phyloP scores from a whole-genome alignment of 2,888 invertebrate genomes.

The Keiferia lycopersicella region DNA sequence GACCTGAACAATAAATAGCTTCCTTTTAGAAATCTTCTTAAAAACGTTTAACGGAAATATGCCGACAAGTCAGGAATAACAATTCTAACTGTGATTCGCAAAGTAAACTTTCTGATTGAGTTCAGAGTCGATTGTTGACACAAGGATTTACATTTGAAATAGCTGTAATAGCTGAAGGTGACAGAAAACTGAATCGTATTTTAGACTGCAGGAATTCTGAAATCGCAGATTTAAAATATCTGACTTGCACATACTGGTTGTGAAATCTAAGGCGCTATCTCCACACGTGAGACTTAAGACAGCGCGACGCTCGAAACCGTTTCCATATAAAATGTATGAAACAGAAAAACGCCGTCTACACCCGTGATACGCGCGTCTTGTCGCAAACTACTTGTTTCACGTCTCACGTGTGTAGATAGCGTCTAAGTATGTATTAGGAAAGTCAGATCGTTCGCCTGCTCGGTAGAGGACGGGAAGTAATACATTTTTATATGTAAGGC shows the following conservation, averaged over 20 bases:
- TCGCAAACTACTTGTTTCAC: too few species aligned
- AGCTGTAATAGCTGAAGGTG: slow-evolving; percentile 1
- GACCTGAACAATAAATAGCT: neutral
- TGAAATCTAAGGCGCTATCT: too few species aligned
- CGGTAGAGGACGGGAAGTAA: too few species aligned
- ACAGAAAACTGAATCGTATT: neutral
- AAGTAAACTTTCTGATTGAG: slow-evolving; percentile 2
- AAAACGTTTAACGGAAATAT: neutral
- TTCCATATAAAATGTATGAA: too few species aligned
- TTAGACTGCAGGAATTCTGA: neutral
- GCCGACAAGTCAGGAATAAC: neutral
- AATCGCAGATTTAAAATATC: neutral
- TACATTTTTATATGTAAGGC: too few species aligned
- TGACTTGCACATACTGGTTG: neutral
- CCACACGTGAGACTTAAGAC: too few species aligned
- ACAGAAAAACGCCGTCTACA: too few species aligned
- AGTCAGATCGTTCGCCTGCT: too few species aligned
- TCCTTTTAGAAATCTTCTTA: slow-evolving; percentile 21
- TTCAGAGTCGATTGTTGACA: neutral
- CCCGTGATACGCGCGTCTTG: too few species aligned
- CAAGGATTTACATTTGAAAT: neutral
- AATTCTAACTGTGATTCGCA: neutral
- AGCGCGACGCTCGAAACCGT: too few species aligned
- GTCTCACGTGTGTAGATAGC: too few species aligned
- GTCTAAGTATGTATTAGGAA: too few species aligned